A percentile compares a stretch with the other conserved stretches of the same genome.
These are phyloP conservation scores for Ptiloglossa arizonensis DNA, from an alignment of 1,140 invertebrate species.

Conservation along the genomic window DNA sequence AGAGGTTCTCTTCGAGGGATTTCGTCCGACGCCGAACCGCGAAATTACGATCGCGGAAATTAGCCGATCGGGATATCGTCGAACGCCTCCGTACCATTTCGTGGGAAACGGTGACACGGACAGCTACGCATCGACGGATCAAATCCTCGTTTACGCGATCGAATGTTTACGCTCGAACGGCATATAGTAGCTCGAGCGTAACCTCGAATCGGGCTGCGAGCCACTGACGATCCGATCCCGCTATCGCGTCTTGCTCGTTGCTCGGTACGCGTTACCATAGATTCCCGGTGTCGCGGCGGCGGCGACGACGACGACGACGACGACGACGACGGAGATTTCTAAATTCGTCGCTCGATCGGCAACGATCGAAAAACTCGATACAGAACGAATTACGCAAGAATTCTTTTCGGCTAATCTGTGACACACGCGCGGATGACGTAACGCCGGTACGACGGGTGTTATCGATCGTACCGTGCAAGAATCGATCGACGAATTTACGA, in stretches of 20 bases:
- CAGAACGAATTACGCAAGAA: slow-evolving; percentile 19
- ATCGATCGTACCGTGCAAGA: slow-evolving; percentile 11
- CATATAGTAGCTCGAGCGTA: no score
- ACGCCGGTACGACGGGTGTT: slow-evolving; percentile 6
- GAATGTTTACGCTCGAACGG: no score
- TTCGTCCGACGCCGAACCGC: slow-evolving; percentile 10
- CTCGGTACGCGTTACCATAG: no score
- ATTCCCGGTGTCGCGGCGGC: slow-evolving; percentile 24
- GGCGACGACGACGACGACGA: no score
- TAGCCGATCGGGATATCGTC: no score
- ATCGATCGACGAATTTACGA: slow-evolving; percentile 19
- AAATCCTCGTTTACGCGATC: neutral
- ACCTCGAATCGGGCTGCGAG: neutral
- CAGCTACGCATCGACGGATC: neutral
- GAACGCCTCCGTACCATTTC: neutral
- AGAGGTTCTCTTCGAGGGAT: slow-evolving; percentile 49
- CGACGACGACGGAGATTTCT: no score
- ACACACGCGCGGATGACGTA: slow-evolving; percentile 38
- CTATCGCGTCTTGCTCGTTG: slow-evolving; percentile 61
- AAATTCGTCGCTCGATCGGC: no score
- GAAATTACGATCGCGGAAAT: no score
- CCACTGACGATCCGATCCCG: slow-evolving; percentile 23
- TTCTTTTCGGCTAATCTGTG: slow-evolving; percentile 35
- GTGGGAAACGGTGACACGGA: neutral
- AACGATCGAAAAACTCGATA: neutral